phyloP scores from a whole-genome alignment of 2,113 vertebrate genomes.

The Eptesicus fuscus region DNA sequence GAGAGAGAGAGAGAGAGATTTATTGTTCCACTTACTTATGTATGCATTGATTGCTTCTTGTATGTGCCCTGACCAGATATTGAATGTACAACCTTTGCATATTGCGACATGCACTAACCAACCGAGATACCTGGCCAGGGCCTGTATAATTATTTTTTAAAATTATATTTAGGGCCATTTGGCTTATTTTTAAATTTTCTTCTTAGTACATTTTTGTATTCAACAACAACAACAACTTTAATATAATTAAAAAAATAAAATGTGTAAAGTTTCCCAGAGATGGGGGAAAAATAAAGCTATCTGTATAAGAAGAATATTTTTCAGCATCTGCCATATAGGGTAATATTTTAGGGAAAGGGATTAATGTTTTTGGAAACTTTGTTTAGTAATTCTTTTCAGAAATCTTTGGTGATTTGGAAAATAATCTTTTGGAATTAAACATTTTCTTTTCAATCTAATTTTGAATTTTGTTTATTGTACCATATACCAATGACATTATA shows the following conservation, averaged over 20 bases:
- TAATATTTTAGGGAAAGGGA: background rate
- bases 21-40: background rate
- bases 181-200: background rate
- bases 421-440: background rate
- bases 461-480: background rate
- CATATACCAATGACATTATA: background rate
- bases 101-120: background rate
- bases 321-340: background rate
- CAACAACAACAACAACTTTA: background rate
- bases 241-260: background rate
- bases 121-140: background rate
- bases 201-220: slow-evolving; percentile 17
- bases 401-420: background rate
- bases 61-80: background rate
- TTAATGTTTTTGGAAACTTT: background rate
- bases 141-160: background rate
- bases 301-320: background rate
- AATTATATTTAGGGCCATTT: background rate
- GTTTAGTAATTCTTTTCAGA: slow-evolving; percentile 25
- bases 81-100: background rate
- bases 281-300: background rate
- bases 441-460: background rate
- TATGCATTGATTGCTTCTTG: background rate
- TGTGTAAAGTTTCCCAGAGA: background rate
- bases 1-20: background rate